phyloP scores from a whole-genome alignment of 53 echinoderm and acorn worm species.

The Arbacia lixula region DNA sequence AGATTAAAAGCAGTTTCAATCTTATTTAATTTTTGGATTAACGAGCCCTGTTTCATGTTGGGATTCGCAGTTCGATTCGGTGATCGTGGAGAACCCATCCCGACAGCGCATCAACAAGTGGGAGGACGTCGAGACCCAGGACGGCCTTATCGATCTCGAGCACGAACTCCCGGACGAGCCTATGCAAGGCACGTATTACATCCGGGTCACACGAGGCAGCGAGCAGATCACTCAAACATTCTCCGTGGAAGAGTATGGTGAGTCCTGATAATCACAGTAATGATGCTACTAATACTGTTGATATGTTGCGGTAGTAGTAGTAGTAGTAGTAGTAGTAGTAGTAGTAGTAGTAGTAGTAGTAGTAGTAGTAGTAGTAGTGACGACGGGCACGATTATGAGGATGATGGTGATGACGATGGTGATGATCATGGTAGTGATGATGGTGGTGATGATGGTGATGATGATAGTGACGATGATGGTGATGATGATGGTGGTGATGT shows the following conservation, averaged over 20 bases:
- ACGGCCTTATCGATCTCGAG: background rate
- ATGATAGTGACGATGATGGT: conserved; percentile 23
- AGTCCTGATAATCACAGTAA: background rate
- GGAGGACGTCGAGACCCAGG: background rate
- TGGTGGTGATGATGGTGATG: conserved; percentile 18
- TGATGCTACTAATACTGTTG: background rate
- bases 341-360: background rate
- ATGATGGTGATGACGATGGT: background rate
- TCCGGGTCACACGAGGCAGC: background rate
- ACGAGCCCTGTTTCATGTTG: too few relatives aligned
- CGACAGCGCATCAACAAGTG: conserved; percentile 27
- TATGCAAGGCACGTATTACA: background rate
- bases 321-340: background rate
- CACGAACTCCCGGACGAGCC: conserved; percentile 7
- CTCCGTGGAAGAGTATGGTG: conserved; percentile 1
- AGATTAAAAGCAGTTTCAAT: too few relatives aligned
- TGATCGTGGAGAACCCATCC: background rate
- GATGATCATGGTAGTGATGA: conserved; percentile 5
- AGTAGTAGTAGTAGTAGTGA: background rate
- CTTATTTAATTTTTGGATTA: too few relatives aligned
- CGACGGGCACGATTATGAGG: background rate
- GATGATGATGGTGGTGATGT: conserved; percentile 27
- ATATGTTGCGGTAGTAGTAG: background rate
- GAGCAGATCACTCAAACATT: background rate
- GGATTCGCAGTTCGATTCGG: conserved; percentile 2